Percentiles rank a stretch among this genome's conserved stretches.
Evolutionary conservation across 2,797 vertebrate genomes (phyloP).

Genomic region (Cyclura pinguis): DNA sequence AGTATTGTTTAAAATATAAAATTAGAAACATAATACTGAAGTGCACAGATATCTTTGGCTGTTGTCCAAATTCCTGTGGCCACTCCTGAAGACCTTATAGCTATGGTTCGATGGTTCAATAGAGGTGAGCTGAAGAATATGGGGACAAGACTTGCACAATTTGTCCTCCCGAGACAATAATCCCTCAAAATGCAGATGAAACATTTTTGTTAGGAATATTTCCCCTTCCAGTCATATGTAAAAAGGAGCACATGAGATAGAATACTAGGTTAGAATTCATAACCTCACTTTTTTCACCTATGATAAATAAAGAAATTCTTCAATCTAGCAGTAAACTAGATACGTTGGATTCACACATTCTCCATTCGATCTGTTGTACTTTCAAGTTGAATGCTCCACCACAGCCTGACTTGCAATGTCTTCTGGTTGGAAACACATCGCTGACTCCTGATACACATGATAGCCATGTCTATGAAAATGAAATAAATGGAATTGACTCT

Average conservation of each 20-base stretch:
- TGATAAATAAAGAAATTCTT: background rate
- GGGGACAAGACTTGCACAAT: too few relatives aligned
- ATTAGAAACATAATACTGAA: background rate
- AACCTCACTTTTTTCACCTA: background rate
- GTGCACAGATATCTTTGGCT: background rate
- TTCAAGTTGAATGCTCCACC: too few relatives aligned
- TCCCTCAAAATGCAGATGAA: too few relatives aligned
- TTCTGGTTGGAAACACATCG: too few relatives aligned
- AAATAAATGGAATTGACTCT: background rate
- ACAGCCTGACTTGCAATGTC: too few relatives aligned
- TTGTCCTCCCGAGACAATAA: too few relatives aligned
- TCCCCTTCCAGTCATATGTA: background rate
- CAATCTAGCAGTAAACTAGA: too few relatives aligned
- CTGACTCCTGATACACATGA: too few relatives aligned
- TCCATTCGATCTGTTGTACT: too few relatives aligned
- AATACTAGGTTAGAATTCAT: background rate
- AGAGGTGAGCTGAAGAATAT: too few relatives aligned
- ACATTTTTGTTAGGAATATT: background rate
- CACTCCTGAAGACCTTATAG: background rate
- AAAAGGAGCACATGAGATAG: background rate
- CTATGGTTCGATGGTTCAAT: background rate
- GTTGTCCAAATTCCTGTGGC: background rate
- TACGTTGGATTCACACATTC: too few relatives aligned
- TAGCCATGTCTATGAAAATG: background rate
- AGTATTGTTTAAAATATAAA: constrained; percentile 23